These are phyloP conservation scores for Anoncus sp. DNA, from an alignment of 2,888 invertebrate genomes.

Conservation along the genomic window DNA sequence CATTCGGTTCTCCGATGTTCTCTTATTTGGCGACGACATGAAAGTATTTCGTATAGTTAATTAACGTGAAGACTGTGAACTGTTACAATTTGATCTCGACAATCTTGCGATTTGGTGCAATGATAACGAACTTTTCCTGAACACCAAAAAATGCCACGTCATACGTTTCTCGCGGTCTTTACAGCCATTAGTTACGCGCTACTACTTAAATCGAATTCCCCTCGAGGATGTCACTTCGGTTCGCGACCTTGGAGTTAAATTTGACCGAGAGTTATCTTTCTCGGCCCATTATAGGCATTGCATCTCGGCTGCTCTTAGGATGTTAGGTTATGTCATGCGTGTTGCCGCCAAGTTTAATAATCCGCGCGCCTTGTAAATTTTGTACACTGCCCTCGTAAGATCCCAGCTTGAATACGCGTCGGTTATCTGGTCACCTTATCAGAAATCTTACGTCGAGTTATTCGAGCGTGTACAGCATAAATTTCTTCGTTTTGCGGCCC, in stretches of 20 bases:
- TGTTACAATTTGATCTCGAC: background rate
- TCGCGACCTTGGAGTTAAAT: background rate
- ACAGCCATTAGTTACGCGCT: background rate
- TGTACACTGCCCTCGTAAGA: background rate
- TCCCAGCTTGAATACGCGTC: slow-evolving; percentile 10
- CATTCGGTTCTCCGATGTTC: background rate
- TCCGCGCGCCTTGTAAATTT: background rate
- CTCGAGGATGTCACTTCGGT: background rate
- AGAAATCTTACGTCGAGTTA: background rate
- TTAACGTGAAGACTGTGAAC: background rate
- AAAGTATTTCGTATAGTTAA: background rate
- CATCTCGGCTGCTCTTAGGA: background rate
- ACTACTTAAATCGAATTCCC: background rate
- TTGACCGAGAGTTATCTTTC: background rate
- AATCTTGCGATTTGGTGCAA: background rate
- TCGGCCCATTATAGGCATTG: background rate
- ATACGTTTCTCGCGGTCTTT: background rate
- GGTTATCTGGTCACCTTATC: background rate
- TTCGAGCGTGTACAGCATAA: slow-evolving; percentile 19
- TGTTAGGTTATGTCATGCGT: background rate
- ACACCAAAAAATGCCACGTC: background rate
- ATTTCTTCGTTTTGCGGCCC: background rate
- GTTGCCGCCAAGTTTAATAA: background rate
- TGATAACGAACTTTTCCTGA: background rate
- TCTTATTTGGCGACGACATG: background rate